Evolutionary conservation across 2,797 vertebrate genomes (phyloP).

Genomic region (Onychomys leucogaster): DNA sequence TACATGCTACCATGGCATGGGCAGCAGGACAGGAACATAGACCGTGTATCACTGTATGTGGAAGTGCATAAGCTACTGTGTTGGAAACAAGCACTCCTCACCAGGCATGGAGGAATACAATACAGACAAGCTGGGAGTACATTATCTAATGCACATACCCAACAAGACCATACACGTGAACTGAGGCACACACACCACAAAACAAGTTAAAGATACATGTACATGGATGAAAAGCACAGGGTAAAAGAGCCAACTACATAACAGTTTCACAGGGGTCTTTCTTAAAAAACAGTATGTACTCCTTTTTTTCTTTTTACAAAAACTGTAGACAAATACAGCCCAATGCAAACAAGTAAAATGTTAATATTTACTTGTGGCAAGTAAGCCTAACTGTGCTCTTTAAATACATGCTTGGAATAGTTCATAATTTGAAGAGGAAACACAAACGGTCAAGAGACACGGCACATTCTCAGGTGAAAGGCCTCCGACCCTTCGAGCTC

Average conservation of each 20-base stretch:
- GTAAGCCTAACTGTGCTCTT: background rate
- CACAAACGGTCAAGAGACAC: background rate
- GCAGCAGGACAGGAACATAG: background rate
- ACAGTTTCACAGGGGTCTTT: background rate
- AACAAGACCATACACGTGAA: background rate
- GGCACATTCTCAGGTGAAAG: background rate
- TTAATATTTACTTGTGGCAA: background rate
- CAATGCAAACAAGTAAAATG: background rate
- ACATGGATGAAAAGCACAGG: background rate
- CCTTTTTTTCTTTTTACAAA: background rate
- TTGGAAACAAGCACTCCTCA: background rate
- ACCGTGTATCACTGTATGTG: rapidly evolving
- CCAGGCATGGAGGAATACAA: background rate
- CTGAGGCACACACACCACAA: background rate
- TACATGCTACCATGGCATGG: background rate
- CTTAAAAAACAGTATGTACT: background rate
- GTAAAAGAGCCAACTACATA: background rate
- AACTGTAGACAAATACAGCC: background rate
- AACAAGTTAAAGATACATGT: background rate
- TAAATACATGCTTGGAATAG: background rate
- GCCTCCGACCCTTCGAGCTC: background rate
- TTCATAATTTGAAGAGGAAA: constrained; percentile 6
- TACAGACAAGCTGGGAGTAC: background rate
- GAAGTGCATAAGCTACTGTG: background rate
- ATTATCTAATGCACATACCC: background rate